phyloP scores from a whole-genome alignment of 2,113 vertebrate genomes.

The Sturnira hondurensis region DNA sequence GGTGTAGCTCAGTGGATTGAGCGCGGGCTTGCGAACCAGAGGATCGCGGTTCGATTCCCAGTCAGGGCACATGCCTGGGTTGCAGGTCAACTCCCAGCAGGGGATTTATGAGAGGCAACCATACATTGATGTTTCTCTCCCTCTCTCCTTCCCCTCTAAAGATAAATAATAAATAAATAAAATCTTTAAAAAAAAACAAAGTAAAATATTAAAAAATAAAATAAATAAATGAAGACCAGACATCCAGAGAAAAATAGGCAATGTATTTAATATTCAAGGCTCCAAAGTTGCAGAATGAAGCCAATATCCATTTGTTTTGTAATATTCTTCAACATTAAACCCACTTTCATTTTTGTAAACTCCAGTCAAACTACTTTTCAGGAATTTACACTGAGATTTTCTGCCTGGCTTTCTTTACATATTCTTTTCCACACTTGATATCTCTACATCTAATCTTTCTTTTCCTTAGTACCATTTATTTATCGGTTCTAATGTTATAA shows the following conservation, averaged over 20 bases:
- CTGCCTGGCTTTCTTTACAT: neutral
- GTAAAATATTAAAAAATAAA: no score
- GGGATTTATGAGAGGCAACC: no score
- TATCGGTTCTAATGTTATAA: neutral
- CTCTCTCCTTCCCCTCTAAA: no score
- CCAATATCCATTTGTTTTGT: neutral
- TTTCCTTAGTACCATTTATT: neutral
- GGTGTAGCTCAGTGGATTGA: no score
- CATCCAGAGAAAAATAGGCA: neutral
- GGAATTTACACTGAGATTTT: neutral
- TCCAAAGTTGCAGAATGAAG: neutral
- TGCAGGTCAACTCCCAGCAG: no score
- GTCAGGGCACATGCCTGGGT: no score
- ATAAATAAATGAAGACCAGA: neutral
- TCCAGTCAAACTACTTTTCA: neutral
- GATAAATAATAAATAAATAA: no score
- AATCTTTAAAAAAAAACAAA: no score
- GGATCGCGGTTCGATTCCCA: no score
- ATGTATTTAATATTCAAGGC: neutral
- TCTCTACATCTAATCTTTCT: neutral
- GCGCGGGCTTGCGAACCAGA: no score
- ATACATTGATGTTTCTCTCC: no score
- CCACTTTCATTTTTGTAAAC: neutral
- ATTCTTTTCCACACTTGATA: neutral
- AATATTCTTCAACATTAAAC: neutral